Percentiles rank a stretch among this genome's conserved stretches.
phyloP scores from a whole-genome alignment of 2,888 invertebrate genomes.

The Cyrtodaria siliqua region DNA sequence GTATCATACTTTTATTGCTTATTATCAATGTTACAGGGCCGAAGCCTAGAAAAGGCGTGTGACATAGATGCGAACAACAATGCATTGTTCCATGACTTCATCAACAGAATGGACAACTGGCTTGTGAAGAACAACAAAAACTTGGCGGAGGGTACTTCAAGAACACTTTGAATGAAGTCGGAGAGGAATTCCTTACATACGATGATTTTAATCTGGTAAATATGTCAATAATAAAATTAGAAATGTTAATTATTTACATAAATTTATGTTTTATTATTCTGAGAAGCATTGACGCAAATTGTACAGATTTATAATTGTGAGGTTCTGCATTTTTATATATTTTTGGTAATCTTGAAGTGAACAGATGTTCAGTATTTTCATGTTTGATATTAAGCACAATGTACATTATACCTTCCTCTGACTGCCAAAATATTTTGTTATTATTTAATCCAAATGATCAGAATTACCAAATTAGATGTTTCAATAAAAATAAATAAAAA shows the following conservation, averaged over 20 bases:
- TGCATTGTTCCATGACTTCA: constrained; percentile 73
- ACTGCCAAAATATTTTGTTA: too few relatives aligned
- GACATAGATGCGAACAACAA: constrained; percentile 74
- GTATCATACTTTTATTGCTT: background rate
- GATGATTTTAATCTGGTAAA: constrained; percentile 83
- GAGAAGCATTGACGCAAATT: too few relatives aligned
- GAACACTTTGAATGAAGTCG: constrained; percentile 67
- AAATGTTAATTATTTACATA: background rate
- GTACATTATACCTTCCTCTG: too few relatives aligned
- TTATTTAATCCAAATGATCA: too few relatives aligned
- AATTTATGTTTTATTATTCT: too few relatives aligned
- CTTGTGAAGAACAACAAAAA: constrained; percentile 71
- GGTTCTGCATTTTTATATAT: too few relatives aligned
- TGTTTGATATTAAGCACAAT: too few relatives aligned
- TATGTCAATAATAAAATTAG: background rate
- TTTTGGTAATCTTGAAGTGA: too few relatives aligned
- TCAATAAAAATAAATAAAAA: too few relatives aligned
- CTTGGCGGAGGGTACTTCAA: constrained; percentile 75
- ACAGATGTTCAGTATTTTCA: too few relatives aligned
- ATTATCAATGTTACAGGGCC: constrained; percentile 68
- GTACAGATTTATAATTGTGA: too few relatives aligned
- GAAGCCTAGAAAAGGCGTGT: constrained; percentile 77
- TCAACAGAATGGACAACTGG: constrained; percentile 82
- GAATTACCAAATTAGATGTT: too few relatives aligned
- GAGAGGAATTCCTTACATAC: constrained; percentile 78